These are phyloP conservation scores for Apteryx mantelli DNA, from an alignment of 2,113 vertebrate genomes.

Conservation along the genomic window DNA sequence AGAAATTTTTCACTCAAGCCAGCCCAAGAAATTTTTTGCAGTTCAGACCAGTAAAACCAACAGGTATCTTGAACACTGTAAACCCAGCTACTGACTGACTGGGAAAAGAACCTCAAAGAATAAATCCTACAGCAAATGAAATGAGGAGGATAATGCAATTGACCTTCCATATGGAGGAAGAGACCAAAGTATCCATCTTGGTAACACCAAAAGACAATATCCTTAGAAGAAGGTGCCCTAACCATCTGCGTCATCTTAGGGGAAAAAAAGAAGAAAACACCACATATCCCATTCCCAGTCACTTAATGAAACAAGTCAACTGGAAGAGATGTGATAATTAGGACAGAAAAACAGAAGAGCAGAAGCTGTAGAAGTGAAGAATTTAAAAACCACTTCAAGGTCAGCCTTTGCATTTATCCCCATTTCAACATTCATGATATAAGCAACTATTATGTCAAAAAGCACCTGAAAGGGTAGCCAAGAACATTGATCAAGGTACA, in stretches of 20 bases:
- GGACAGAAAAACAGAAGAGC: not conserved
- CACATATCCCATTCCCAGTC: not conserved
- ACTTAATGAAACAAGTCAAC: not conserved
- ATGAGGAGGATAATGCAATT: not conserved
- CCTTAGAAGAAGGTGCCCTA: not conserved
- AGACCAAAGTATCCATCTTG: not conserved
- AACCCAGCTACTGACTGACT: not conserved
- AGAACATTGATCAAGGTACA: not conserved
- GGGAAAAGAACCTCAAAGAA: not conserved
- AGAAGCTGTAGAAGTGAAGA: not conserved
- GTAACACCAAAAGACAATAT: not conserved
- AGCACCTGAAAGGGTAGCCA: not conserved
- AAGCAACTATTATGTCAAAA: not conserved
- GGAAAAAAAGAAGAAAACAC: not conserved
- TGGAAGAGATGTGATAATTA: not conserved
- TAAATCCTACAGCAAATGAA: not conserved
- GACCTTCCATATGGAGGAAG: not conserved
- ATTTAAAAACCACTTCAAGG: not conserved
- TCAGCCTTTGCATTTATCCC: not conserved
- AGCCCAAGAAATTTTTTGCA: not conserved
- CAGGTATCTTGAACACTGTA: not conserved
- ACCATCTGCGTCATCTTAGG: not conserved
- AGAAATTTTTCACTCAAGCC: not conserved
- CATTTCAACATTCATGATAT: not conserved
- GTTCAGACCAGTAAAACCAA: not conserved